These are phyloP conservation scores for Augiades crinisus DNA, from an alignment of 2,888 invertebrate genomes.

Conservation along the genomic window DNA sequence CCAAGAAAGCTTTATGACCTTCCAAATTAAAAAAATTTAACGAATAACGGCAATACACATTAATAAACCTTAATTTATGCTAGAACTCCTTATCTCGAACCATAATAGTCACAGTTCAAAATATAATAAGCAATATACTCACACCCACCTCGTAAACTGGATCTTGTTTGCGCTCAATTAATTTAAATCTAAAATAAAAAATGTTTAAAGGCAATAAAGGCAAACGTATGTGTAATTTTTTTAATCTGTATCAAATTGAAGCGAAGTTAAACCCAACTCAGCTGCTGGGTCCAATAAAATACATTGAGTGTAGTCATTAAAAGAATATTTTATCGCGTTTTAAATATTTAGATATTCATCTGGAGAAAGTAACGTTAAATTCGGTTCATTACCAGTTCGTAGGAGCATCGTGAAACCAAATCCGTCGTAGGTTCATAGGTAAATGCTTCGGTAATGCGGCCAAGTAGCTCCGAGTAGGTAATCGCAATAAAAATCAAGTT, in stretches of 20 bases:
- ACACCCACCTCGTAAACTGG: constrained; percentile 51
- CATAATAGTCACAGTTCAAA: constrained; percentile 49
- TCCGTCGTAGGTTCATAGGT: constrained; percentile 40
- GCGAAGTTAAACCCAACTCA: constrained; percentile 42
- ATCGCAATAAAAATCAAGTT: background rate
- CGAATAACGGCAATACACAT: background rate
- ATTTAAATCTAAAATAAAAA: constrained; percentile 68
- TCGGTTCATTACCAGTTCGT: constrained; percentile 61
- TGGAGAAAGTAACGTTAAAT: constrained; percentile 73
- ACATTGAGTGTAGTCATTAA: constrained; percentile 69
- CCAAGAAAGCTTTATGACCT: no score
- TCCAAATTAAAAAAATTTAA: background rate
- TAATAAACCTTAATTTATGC: constrained; percentile 48
- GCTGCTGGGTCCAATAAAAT: constrained; percentile 66
- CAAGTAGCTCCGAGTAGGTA: background rate
- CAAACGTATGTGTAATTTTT: constrained; percentile 66
- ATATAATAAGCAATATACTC: constrained; percentile 53
- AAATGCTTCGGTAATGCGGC: constrained; percentile 4
- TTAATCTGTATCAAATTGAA: constrained; percentile 63
- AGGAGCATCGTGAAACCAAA: constrained; percentile 58
- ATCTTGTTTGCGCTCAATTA: constrained; percentile 73
- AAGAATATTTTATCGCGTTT: constrained; percentile 77
- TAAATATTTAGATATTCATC: constrained; percentile 78
- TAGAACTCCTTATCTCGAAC: constrained; percentile 49
- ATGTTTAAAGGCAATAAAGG: constrained; percentile 57